Evolutionary conservation across 1,140 invertebrate genomes (phyloP), one percentile per base, ranked within the genome.

Genomic region (Pachypeltis micranthus): DNA sequence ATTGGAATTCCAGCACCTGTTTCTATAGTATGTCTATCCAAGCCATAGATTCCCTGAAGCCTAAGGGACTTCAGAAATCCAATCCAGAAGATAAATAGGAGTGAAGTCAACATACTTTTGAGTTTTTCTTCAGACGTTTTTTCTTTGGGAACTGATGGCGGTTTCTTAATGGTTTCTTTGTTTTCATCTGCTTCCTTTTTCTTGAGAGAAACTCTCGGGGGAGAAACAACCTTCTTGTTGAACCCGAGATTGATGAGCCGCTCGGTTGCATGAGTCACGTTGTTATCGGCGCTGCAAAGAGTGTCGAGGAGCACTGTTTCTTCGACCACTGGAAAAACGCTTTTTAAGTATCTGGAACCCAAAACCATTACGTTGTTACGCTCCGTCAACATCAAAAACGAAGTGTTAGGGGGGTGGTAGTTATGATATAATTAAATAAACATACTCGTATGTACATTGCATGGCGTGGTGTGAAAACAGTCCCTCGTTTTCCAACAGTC

Each of bases 261-360:
- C 69, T 91, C 87, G 0, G 88, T 88, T 14, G 89, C 87, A 69
- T 85, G 88, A 70, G 90, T 87, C 1, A 92, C 90, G 74, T 92
- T 93, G 70, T 91, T 91, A 66, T 93, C 90, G 67, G 87, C 85
- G 73, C 85, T 88, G 62, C 84, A 84, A 28, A 94, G 74, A 61
- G 91, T 79, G 72, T 93, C 90, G 55, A 93, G 77, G 7, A 94
- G 83, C 26, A 92, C 73, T n/a, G 87, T 90, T 73, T 93, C 90
- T 67, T 94, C 90, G 0, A 86, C 88, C 75, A 90, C 88, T n/a
- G 90, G 89, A 75, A 92, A 93, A 68, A 93, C 81, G 71, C 87
- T 90, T 75, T 93, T 93, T 77, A 94, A 80, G 74, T 93, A 93
- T 78, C 90, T 91, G 75, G 56, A 71, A 70, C 25, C n/a, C 44